Evolutionary conservation across 2,797 vertebrate genomes (phyloP), one percentile per base, ranked within the genome.

Genomic region (Triplophysa yarkandensis): DNA sequence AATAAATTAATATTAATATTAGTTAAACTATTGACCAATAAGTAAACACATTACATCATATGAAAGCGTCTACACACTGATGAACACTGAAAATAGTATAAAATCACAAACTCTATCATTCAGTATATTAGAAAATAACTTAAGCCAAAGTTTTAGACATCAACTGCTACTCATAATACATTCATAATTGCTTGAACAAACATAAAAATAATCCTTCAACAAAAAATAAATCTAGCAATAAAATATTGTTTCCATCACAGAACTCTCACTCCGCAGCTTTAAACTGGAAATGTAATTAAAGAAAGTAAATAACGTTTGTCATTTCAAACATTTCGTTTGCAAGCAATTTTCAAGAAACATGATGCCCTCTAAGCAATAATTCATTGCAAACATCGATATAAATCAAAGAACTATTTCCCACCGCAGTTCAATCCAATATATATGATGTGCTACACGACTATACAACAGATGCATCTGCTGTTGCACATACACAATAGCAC

Each of bases 271-370:
- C 2, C 4, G 9, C 62, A 48, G 41, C 6, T 0, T 41, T 32
- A 19, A 52, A 52, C 6, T 41, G 36, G 25, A 50, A 50, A 71
- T 4, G 23, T 50, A 36, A 52, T 50, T 46, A 50, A 28, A 63
- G 58, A 57, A 23, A 23, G 16, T 2, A 0, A 54, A 21, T 10
- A 41, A 65, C 58, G 11, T 8, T 71, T 58, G 30, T 11, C 19
- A 71, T 27, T 68, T 19, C 25, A 27, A 7, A 39, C 4, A 36
- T 44, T 55, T 68, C 46, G 46, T 68, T 55, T 63, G 27, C 44
- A 43, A 32, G 46, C 36, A 30, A 67, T 64, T 64, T 71, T 68
- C n/a, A 4, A 48, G 55, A 52, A 27, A 46, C 3, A 43, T 39
- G 28, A 41, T 1, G 21, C 1, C 16, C 60, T 14, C n/a, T n/a